Evolutionary conservation across 2,888 invertebrate species (phyloP).

Genomic region (Parnassius orleans): DNA sequence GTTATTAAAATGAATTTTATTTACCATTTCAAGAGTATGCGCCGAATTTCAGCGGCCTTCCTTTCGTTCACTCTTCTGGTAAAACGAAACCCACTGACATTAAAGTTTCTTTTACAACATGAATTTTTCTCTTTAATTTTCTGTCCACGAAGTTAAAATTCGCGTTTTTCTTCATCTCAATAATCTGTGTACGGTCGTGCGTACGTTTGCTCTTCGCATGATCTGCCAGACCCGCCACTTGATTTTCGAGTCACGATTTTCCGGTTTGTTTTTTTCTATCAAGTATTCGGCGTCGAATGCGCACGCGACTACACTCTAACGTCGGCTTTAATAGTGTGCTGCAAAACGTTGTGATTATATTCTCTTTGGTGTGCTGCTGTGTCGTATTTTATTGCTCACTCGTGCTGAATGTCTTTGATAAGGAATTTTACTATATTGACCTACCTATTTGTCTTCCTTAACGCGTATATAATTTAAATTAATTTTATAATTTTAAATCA

Average conservation of each 20-base stretch:
- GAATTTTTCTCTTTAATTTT: slow-evolving; percentile 14
- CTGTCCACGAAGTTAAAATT: background rate
- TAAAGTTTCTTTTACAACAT: slow-evolving; percentile 4
- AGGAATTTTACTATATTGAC: slow-evolving; percentile 17
- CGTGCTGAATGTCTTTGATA: slow-evolving; percentile 33
- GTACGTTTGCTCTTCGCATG: slow-evolving; percentile 30
- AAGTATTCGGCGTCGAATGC: slow-evolving; percentile 16
- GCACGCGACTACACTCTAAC: slow-evolving; percentile 31
- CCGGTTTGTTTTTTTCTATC: slow-evolving; percentile 28
- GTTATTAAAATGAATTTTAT: slow-evolving; percentile 9
- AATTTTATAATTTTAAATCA: background rate
- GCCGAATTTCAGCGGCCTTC: slow-evolving; percentile 5
- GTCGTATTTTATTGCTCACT: slow-evolving; percentile 18
- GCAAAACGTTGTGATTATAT: background rate
- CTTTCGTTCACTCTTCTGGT: slow-evolving; percentile 12
- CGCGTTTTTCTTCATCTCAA: slow-evolving; percentile 16
- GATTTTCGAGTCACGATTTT: slow-evolving; percentile 37
- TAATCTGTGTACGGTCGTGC: slow-evolving; percentile 5
- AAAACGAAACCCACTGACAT: slow-evolving; percentile 5
- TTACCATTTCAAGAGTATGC: slow-evolving; percentile 18
- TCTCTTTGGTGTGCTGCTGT: slow-evolving; percentile 15
- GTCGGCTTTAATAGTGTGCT: slow-evolving; percentile 31
- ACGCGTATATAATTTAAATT: background rate
- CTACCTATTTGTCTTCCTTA: background rate
- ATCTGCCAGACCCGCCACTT: slow-evolving; percentile 25